Conservation (phyloP, 35 echinoderm and acorn worm genomes). For the Eucidaris tribuloides region DNA sequence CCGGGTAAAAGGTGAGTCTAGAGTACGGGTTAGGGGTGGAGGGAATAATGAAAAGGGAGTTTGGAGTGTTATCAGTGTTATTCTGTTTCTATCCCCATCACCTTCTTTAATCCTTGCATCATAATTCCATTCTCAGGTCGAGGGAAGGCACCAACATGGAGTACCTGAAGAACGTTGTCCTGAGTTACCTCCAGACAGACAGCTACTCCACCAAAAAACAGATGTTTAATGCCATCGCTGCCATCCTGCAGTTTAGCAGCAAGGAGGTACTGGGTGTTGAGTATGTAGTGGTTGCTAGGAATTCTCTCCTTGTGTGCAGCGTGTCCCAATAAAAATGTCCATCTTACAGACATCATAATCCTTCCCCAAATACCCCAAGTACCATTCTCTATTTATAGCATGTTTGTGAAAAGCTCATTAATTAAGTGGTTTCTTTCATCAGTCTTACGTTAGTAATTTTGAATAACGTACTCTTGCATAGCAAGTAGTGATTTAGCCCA, state of each 20-base stretch:
- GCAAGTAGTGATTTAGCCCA: background rate
- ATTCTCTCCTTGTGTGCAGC: background rate
- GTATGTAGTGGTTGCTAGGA: background rate
- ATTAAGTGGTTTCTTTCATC: too few species aligned
- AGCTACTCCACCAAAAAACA: constrained; percentile 74
- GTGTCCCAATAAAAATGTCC: too few species aligned
- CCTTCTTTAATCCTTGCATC: too few species aligned
- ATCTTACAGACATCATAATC: background rate
- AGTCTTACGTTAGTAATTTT: too few species aligned
- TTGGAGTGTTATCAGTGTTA: too few species aligned
- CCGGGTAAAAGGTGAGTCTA: too few species aligned
- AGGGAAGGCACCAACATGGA: constrained; percentile 95
- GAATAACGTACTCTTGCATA: too few species aligned
- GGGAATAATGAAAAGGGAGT: too few species aligned
- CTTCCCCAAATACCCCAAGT: background rate
- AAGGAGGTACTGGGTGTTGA: constrained; percentile 71
- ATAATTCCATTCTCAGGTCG: constrained; percentile 39
- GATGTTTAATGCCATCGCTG: constrained; percentile 92
- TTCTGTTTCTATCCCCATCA: too few species aligned
- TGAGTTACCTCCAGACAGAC: constrained; percentile 79
- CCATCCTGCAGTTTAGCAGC: constrained; percentile 93
- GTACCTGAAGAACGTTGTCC: constrained; percentile 96
- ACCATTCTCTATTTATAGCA: background rate
- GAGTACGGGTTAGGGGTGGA: too few species aligned
- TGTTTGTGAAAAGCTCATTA: background rate